Conservation (phyloP, 2,888 invertebrate species). For the Marasmarcha lunaedactyla region DNA sequence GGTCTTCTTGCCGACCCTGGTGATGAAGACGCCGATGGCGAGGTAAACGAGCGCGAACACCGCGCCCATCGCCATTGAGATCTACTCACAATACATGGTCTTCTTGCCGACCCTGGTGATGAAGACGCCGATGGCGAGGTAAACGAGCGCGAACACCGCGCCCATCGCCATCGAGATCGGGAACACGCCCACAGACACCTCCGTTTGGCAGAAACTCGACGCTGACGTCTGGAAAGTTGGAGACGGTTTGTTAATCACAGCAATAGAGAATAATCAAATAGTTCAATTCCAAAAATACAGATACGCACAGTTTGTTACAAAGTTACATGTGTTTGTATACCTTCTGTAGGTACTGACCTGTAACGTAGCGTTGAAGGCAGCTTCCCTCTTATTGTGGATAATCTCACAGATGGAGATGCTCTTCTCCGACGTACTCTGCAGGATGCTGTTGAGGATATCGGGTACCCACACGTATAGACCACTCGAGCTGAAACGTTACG, state of each 20-base stretch:
- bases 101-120: conserved; percentile 51
- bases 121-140: conserved; percentile 51
- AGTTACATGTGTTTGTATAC: no score
- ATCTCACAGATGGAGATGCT: conserved; percentile 50
- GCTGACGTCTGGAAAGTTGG: not conserved
- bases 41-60: no score
- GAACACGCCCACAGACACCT: conserved; percentile 47
- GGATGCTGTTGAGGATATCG: conserved; percentile 66
- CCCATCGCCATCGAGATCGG: conserved; percentile 64
- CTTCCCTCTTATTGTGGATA: conserved; percentile 42
- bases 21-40: no score
- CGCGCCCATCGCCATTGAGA: conserved; percentile 59
- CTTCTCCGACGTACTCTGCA: conserved; percentile 31
- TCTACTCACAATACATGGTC: conserved; percentile 47
- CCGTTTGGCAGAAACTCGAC: conserved; percentile 23
- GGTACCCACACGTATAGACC: conserved; percentile 72
- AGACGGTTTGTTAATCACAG: no score
- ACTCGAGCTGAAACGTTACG: conserved; percentile 49
- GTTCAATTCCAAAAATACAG: not conserved
- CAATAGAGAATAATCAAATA: no score
- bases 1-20: no score
- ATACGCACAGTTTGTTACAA: no score
- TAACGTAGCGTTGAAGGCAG: conserved; percentile 17
- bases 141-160: conserved; percentile 48
- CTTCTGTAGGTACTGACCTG: no score